Conservation (phyloP, 2,113 vertebrate species). For the Puma concolor region DNA sequence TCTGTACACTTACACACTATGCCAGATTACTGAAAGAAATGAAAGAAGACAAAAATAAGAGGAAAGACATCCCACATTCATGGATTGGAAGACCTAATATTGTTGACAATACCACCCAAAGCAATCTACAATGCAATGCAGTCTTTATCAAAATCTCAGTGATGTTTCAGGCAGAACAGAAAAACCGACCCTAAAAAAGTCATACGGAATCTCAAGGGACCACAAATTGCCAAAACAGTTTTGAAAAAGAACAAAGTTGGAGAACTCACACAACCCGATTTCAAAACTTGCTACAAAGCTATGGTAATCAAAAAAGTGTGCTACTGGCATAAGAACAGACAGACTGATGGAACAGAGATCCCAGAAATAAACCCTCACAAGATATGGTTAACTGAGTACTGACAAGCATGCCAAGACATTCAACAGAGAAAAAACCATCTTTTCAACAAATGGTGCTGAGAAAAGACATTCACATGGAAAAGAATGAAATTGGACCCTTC, state of each 20-base stretch:
- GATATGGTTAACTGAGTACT: neutral
- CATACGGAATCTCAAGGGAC: neutral
- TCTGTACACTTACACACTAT: neutral
- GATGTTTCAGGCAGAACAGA: neutral
- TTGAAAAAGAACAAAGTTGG: neutral
- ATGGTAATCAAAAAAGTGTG: neutral
- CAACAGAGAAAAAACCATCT: neutral
- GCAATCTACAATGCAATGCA: neutral
- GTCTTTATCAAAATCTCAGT: neutral
- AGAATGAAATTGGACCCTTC: neutral
- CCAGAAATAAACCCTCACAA: slow-evolving; percentile 4
- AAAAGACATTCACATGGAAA: neutral
- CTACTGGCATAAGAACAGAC: neutral
- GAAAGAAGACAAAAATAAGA: neutral
- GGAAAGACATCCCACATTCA: neutral
- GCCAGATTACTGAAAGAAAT: neutral
- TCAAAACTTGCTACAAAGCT: neutral
- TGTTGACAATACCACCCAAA: neutral
- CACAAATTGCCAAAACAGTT: neutral
- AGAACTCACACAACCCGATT: neutral
- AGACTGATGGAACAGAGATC: neutral
- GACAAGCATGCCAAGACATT: neutral
- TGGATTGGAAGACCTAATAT: neutral
- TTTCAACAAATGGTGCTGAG: neutral
- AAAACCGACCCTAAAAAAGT: neutral